Base-by-base conservation (phyloP, 1,140 invertebrate species). In the Teleopsis dalmanni region DNA sequence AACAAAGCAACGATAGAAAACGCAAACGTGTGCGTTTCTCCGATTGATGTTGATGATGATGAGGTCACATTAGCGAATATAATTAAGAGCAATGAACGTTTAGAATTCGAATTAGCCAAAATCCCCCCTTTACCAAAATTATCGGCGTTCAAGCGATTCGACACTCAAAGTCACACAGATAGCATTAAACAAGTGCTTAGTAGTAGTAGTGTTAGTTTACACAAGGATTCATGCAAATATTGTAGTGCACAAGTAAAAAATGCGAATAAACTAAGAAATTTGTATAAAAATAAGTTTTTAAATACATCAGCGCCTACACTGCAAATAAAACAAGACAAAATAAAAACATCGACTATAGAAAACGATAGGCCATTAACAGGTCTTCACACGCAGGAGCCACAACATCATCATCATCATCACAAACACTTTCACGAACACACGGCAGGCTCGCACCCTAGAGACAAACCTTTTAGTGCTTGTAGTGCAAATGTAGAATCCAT, bases 21-120 rank as follows among this genome's bases (percentile, higher is more conserved):
- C 58, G 63, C 26, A 66, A 66, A 49, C 64, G 61, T 43, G 64
- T 67, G 35, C 64, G 63, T 46, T 67, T 67, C 55, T 59, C 64
- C 50, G 48, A 52, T 35, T 62, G 55, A 64, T 16, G 50, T 14
- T 8, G 52, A 48, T 11, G 42, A 49, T 37, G 56, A 59, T 35
- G 60, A 63, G 41, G 58, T 66, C 46, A 58, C 66, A 34, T 52
- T 66, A 19, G 36, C 48, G 11, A 66, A 67, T 16, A 67, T 67
- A 33, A 67, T 60, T 34, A 54, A 54, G 23, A 67, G 64, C 50
- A 67, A 64, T 34, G 61, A 60, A 33, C 57, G 61, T 4, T 50
- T 67, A 43, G 57, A 62, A 22, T 35, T 55, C 51, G 57, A 67
- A 40, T 38, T 66, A 51, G 60, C 64, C 19, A 67, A 67, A 57